These are phyloP conservation scores for Myopa tessellatipennis DNA, from an alignment of 2,888 invertebrate species.

Conservation along the genomic window DNA sequence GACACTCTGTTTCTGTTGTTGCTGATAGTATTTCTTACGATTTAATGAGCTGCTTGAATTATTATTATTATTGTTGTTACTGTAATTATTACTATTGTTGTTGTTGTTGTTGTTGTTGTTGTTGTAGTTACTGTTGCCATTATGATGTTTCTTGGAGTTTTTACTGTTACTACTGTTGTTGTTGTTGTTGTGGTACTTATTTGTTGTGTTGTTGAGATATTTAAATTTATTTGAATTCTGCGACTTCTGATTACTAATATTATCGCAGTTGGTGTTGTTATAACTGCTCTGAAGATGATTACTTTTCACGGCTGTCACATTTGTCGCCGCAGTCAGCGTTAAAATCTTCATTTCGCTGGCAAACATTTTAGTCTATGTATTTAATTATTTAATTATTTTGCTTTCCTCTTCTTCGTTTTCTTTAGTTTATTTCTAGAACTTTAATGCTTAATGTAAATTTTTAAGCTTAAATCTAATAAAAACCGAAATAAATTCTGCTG, in stretches of 20 bases:
- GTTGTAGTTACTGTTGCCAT: slow-evolving; percentile 42
- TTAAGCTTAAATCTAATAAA: slow-evolving; percentile 34
- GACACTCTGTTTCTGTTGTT: slow-evolving; percentile 40
- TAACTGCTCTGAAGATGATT: slow-evolving; percentile 23
- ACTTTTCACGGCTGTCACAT: background rate
- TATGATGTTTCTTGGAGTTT: slow-evolving; percentile 43
- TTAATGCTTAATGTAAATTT: slow-evolving; percentile 38
- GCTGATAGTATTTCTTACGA: slow-evolving; percentile 47
- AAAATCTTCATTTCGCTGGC: slow-evolving; percentile 59
- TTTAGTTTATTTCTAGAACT: slow-evolving; percentile 32
- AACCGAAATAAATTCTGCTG: slow-evolving; percentile 37
- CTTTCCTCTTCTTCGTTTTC: background rate
- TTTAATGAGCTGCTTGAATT: slow-evolving; percentile 45
- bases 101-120: slow-evolving; percentile 45
- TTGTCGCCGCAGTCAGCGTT: slow-evolving; percentile 50
- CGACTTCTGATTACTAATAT: slow-evolving; percentile 7
- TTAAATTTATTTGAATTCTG: slow-evolving; percentile 26
- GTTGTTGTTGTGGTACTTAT: slow-evolving; percentile 44
- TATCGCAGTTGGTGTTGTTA: slow-evolving; percentile 41
- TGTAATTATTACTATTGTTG: slow-evolving; percentile 42
- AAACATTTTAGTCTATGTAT: slow-evolving; percentile 43
- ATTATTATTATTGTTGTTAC: slow-evolving; percentile 40
- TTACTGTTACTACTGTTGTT: slow-evolving; percentile 38
- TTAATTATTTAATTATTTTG: slow-evolving; percentile 17
- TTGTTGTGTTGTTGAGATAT: slow-evolving; percentile 39